Evolutionary conservation across 2,113 vertebrate species (phyloP), one percentile per base, ranked within the genome.

Genomic region (Lycocorax pyrrhopterus): DNA sequence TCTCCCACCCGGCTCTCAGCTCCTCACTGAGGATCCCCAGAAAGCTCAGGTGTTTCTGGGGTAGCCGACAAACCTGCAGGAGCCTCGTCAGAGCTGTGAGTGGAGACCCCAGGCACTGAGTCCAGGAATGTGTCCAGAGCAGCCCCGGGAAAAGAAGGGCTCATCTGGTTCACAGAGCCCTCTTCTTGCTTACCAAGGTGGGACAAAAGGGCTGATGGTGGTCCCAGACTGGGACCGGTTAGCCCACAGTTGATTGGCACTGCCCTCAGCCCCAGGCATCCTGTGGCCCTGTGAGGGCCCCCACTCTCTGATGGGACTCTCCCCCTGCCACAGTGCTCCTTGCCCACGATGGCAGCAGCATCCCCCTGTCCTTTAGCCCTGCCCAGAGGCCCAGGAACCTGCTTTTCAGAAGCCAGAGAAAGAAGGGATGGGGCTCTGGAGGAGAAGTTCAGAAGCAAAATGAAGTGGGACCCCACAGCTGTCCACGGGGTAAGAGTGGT

Each of bases 11-110:
- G 0, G 41, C 60, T 21, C 68, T 66, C 78, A 94, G 97, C 71
- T 97, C 96, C 75, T 97, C 92, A 0, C 39, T 97, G 35, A 21
- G 20, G 44, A 97, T 47, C 52, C 97, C 97, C n/a, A 96, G 80
- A 60, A 97, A 77, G 55, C 91, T 94, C n/a, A 44, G 43, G 55
- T 94, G 67, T 91, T 94, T 44, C 96, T 89, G 0, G 97, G 97
- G 55, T 90, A 96, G 30, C 97, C 41, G 1, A 96, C 58, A 75
- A 97, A 97, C 71, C 95, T 96, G 75, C 12, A 6, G 46, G 33
- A 63, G 29, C 47, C 58, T 6, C 3, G 2, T 22, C 33, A 51
- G 47, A 69, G 35, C 9, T 3, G 1, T 63, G 51, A 51, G 84
- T 1, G 2, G 32, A 43, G 21, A 49, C 7, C 10, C 21, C 53